Evolutionary conservation across 2,113 vertebrate genomes (phyloP), one percentile per base, ranked within the genome.

Genomic region (Erpornis zantholeuca): DNA sequence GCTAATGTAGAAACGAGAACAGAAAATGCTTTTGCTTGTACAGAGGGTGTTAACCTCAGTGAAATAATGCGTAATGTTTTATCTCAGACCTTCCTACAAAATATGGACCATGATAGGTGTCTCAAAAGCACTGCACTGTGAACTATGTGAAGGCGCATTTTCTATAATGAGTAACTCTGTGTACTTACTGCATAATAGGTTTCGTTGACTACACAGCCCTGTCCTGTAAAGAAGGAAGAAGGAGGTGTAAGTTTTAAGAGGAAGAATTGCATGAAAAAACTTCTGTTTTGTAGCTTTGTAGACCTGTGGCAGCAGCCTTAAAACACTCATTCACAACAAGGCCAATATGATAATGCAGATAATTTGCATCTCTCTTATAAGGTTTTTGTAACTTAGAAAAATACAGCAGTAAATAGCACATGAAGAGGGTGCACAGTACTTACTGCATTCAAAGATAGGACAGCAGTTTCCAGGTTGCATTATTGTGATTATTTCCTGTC

Each of bases 401-500:
- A 73, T 22, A 24, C 3, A 88, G 18, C 17, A 56, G 19, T 60
- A 50, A 83, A 33, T n/a, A 70, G 27, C 3, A 17, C 5, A 22
- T 29, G 35, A 75, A 80, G 52, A 53, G 84, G 25, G 18, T 73
- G 9, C 44, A 8, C 28, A 35, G 18, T 56, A 97, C 98, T 98
- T 97, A 98, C 98, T 83, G 93, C 98, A 98, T 38, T 35, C 77
- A 35, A 92, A 81, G 36, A 29, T 28, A 1, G 96, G 96, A 70
- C 98, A 98, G 91, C 98, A 98, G 59, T 81, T 91, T 35, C 94
- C 97, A 19, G 91, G 90, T 38, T 88, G 29, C 7, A 93, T 29
- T 70, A 38, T 31, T 53, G 84, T 84, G 28, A 88, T 4, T 45
- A 27, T 25, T 28, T 57, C 87, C 38, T 96, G 97, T 61, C 97